These are phyloP conservation scores for Lissonota sp. DNA, from an alignment of 2,888 invertebrate species.

Conservation along the genomic window DNA sequence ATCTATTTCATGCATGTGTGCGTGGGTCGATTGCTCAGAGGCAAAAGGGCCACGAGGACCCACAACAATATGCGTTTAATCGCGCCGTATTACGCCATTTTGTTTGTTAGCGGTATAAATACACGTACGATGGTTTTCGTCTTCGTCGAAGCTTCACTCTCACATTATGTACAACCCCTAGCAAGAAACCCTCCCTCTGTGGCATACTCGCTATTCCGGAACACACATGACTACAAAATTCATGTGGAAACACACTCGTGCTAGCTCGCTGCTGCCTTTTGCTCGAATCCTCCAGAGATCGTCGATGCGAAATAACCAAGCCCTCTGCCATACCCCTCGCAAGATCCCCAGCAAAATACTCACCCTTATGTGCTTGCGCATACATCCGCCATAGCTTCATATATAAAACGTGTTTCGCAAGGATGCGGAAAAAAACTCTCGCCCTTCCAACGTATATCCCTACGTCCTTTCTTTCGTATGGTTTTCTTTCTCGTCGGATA, in stretches of 20 bases:
- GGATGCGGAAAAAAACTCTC: slow-evolving; percentile 15
- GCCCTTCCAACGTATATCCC: background rate
- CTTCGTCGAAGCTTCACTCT: slow-evolving; percentile 14
- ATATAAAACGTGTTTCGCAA: slow-evolving; percentile 9
- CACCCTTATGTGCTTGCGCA: slow-evolving; percentile 2
- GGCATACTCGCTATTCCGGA: slow-evolving; percentile 28
- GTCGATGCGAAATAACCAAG: slow-evolving; percentile 60
- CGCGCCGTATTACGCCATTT: slow-evolving; percentile 9
- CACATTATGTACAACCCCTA: slow-evolving; percentile 6
- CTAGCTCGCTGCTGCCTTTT: slow-evolving; percentile 6
- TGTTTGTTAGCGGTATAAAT: background rate
- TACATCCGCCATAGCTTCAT: background rate
- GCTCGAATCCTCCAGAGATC: slow-evolving; percentile 54
- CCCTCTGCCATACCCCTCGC: background rate
- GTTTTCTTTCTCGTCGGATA: no score
- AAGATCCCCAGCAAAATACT: slow-evolving; percentile 29
- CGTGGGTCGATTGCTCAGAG: background rate
- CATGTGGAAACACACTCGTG: slow-evolving; percentile 45
- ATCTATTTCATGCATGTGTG: slow-evolving; percentile 20
- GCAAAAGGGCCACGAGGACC: slow-evolving; percentile 3
- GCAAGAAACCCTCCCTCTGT: slow-evolving; percentile 27
- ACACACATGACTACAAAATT: slow-evolving; percentile 36
- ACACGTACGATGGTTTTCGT: slow-evolving; percentile 19
- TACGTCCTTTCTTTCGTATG: no score
- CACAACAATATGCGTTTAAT: background rate